Percentiles rank a stretch among this genome's conserved stretches.
Evolutionary conservation across 2,113 vertebrate genomes (phyloP).

Genomic region (Thunnus thynnus): DNA sequence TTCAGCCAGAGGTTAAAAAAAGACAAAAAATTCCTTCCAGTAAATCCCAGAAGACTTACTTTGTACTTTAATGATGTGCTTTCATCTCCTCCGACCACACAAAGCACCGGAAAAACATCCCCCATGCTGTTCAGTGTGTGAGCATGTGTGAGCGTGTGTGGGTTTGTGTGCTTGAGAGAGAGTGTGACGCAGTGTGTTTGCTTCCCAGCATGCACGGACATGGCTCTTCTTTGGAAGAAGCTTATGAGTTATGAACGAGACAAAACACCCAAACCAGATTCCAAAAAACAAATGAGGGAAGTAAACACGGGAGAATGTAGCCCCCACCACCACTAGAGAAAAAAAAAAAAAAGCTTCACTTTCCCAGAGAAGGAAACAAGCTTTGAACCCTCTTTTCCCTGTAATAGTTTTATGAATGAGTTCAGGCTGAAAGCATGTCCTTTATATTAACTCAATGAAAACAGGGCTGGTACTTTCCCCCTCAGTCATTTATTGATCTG

Average conservation of each 20-base stretch:
- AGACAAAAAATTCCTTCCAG: slow-evolving; percentile 73
- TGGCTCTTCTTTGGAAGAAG: slow-evolving; percentile 59
- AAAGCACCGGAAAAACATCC: slow-evolving; percentile 78
- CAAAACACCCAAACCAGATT: slow-evolving; percentile 70
- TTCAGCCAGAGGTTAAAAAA: slow-evolving; percentile 72
- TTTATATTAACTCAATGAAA: slow-evolving; percentile 64
- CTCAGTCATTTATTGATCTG: slow-evolving; percentile 58
- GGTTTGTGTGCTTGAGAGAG: slow-evolving; percentile 41
- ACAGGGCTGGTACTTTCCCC: slow-evolving; percentile 43
- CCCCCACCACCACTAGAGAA: slow-evolving; percentile 32
- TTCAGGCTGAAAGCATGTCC: slow-evolving; percentile 59
- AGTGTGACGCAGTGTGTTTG: slow-evolving; percentile 50
- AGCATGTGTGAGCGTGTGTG: slow-evolving; percentile 42
- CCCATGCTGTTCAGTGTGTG: slow-evolving; percentile 71
- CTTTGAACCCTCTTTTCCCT: slow-evolving; percentile 55
- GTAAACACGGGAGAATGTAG: slow-evolving; percentile 72
- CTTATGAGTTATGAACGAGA: slow-evolving; percentile 68
- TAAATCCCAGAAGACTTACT: slow-evolving; percentile 78
- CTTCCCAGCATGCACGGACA: slow-evolving; percentile 75
- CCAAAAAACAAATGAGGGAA: slow-evolving; percentile 72
- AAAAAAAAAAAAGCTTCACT: slow-evolving; percentile 49
- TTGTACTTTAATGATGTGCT: slow-evolving; percentile 82
- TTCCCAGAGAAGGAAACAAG: slow-evolving; percentile 61
- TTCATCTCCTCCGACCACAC: slow-evolving; percentile 80
- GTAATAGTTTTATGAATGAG: slow-evolving; percentile 71